Evolutionary conservation across 1,140 invertebrate species (phyloP).

Genomic region (Chironomus striatipennis): DNA sequence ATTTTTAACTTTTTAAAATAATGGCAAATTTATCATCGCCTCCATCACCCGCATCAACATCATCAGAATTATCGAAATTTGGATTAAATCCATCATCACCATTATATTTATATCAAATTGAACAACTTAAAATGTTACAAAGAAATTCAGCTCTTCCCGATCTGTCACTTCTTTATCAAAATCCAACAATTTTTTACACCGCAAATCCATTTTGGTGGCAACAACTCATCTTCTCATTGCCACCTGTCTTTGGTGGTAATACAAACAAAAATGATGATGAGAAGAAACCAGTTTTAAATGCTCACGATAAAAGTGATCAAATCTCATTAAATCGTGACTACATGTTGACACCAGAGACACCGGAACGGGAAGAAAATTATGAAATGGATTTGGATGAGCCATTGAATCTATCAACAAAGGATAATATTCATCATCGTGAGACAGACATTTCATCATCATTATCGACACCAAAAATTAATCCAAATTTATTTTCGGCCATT

Average conservation of each 20-base stretch:
- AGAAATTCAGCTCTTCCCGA: not conserved
- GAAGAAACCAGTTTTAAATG: not conserved
- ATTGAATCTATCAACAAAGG: not conserved
- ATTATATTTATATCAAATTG: not conserved
- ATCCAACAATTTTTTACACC: constrained; percentile 17
- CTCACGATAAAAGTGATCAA: not conserved
- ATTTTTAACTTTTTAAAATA: not conserved
- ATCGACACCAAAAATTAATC: not conserved
- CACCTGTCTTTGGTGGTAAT: not conserved
- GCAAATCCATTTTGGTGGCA: constrained; percentile 21
- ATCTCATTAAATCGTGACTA: not conserved
- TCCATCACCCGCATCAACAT: not conserved
- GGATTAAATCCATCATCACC: not conserved
- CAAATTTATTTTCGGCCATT: not conserved
- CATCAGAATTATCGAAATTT: not conserved
- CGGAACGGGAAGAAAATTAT: constrained; percentile 4
- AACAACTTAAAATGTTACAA: constrained; percentile 11
- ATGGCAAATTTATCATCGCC: constrained; percentile 21
- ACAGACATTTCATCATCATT: constrained; percentile 3
- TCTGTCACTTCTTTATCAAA: constrained; percentile 10
- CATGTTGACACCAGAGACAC: constrained; percentile 5
- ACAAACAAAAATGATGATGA: not conserved
- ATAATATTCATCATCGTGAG: not conserved
- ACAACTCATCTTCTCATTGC: not conserved
- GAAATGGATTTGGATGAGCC: constrained; percentile 16